These are phyloP conservation scores for Furcula furcula DNA, from an alignment of 2,888 invertebrate species.

Conservation along the genomic window DNA sequence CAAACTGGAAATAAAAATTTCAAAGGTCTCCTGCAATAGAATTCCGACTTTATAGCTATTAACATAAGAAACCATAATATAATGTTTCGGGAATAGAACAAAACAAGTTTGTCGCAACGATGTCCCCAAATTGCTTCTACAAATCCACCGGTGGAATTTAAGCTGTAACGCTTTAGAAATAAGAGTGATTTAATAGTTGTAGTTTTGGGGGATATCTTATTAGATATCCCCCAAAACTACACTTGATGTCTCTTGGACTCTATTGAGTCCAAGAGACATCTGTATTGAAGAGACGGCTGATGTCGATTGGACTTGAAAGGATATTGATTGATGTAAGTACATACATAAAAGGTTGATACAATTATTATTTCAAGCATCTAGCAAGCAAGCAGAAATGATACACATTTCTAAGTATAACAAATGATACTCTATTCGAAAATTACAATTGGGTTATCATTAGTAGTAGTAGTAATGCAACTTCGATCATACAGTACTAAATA, in stretches of 20 bases:
- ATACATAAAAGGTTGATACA: not conserved
- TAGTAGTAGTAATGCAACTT: no score
- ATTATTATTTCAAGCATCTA: no score
- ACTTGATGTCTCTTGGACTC: no score
- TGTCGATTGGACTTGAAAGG: slow-evolving; percentile 20
- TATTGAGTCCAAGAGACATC: slow-evolving; percentile 18
- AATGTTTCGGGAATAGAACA: not conserved
- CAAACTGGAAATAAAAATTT: slow-evolving; percentile 2
- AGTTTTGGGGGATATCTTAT: slow-evolving; percentile 9
- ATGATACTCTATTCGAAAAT: no score
- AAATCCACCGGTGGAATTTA: slow-evolving; percentile 9
- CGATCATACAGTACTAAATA: no score
- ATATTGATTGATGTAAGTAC: slow-evolving; percentile 14
- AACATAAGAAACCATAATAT: slow-evolving; percentile 7
- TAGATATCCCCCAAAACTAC: no score
- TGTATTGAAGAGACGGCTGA: slow-evolving; percentile 13
- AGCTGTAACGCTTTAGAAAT: slow-evolving; percentile 11
- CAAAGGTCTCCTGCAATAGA: not conserved
- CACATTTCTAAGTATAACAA: no score
- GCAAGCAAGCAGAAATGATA: no score
- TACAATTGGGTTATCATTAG: no score
- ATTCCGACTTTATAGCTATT: slow-evolving; percentile 5
- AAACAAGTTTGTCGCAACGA: slow-evolving; percentile 6
- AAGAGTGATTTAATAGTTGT: slow-evolving; percentile 6
- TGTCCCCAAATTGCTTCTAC: slow-evolving; percentile 26